Percentiles rank a stretch among this genome's conserved stretches.
Evolutionary conservation across 2,888 invertebrate species (phyloP).

Genomic region (Cynaeus angustus): DNA sequence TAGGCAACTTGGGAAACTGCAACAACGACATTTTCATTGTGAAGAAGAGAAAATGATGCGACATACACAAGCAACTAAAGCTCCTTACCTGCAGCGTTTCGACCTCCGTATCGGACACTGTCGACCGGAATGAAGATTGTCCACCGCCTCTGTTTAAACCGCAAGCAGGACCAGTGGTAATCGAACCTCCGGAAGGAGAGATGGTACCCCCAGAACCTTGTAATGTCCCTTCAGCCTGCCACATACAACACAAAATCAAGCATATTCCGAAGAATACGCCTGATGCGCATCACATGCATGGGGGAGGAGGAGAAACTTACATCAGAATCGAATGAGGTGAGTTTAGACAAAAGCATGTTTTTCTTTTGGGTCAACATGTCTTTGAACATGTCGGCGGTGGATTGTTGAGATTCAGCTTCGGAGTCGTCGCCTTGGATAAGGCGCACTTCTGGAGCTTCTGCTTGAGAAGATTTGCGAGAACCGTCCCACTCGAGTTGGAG

Average conservation of each 20-base stretch:
- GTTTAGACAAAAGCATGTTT: conserved; percentile 87
- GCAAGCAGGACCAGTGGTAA: conserved; percentile 84
- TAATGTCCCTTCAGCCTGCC: conserved; percentile 77
- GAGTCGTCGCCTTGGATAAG: conserved; percentile 76
- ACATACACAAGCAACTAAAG: conserved; percentile 14
- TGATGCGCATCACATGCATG: conserved; percentile 44
- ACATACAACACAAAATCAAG: conserved; percentile 68
- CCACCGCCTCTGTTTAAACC: conserved; percentile 81
- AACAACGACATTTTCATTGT: conserved; percentile 56
- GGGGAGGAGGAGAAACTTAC: conserved; percentile 75
- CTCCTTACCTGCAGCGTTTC: conserved; percentile 89
- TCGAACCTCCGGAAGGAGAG: conserved; percentile 83
- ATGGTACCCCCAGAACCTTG: conserved; percentile 77
- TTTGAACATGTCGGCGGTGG: conserved; percentile 93
- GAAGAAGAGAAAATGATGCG: background rate
- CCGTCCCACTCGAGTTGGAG: conserved; percentile 74
- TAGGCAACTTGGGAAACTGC: conserved; percentile 81
- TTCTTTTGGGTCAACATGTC: conserved; percentile 95
- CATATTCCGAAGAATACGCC: conserved; percentile 60
- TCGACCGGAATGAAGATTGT: conserved; percentile 88
- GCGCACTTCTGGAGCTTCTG: conserved; percentile 78
- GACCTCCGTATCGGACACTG: conserved; percentile 95
- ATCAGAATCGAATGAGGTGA: conserved; percentile 93
- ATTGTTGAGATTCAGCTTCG: conserved; percentile 80
- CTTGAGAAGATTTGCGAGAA: conserved; percentile 81